A percentile compares a stretch with the other conserved stretches of the same genome.
These are phyloP conservation scores for Stomorhina lunata DNA, from an alignment of 2,888 invertebrate species.

Conservation along the genomic window DNA sequence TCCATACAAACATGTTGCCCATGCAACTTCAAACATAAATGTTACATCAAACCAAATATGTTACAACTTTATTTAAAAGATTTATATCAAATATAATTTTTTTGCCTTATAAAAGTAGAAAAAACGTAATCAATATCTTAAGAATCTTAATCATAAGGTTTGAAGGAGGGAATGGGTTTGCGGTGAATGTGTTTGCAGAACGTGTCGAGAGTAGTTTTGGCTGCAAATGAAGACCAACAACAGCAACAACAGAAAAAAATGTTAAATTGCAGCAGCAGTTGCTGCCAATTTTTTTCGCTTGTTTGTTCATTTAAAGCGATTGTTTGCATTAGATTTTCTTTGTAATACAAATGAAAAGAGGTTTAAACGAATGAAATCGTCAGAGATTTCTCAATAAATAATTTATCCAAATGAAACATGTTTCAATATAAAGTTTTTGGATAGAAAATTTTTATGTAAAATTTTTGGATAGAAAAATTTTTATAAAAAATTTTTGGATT, in stretches of 20 bases:
- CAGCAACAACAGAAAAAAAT: neutral
- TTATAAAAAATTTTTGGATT: too few species aligned
- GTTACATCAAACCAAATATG: neutral
- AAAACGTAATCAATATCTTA: conserved; percentile 11
- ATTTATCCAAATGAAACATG: too few species aligned
- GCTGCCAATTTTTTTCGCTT: conserved; percentile 45
- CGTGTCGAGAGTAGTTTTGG: neutral
- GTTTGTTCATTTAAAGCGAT: conserved; percentile 39
- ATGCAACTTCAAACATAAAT: neutral
- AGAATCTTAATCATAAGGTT: neutral
- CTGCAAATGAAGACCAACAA: neutral
- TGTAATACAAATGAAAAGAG: neutral
- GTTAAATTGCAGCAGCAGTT: conserved; percentile 11
- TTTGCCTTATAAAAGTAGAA: neutral
- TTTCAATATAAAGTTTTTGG: too few species aligned
- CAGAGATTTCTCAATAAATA: too few species aligned
- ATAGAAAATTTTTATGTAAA: too few species aligned
- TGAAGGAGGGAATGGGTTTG: neutral
- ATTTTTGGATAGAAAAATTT: too few species aligned
- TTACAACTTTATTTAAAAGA: neutral
- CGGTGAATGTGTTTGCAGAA: neutral
- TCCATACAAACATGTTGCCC: neutral
- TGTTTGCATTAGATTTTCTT: conserved; percentile 29
- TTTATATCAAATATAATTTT: neutral
- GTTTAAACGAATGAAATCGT: neutral